Conservation (phyloP, 2,113 vertebrate genomes). For the Halcyon malimbica region DNA sequence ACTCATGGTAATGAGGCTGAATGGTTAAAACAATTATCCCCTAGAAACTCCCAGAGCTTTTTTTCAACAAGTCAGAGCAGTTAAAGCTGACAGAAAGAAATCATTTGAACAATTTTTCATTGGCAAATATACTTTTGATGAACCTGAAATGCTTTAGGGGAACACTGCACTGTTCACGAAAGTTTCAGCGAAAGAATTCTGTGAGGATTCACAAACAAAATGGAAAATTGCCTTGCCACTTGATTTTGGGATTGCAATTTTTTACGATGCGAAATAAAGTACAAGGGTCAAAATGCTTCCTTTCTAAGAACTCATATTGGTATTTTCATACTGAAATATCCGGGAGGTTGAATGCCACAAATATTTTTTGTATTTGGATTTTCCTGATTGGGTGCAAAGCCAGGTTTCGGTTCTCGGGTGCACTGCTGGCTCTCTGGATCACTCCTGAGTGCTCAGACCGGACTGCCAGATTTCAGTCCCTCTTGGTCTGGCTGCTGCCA, state of each 20-base stretch:
- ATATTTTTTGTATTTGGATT: no score
- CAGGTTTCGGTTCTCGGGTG: not conserved
- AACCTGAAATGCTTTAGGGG: not conserved
- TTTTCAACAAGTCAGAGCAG: not conserved
- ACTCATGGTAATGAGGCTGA: not conserved
- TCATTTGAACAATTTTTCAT: not conserved
- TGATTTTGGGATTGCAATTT: not conserved
- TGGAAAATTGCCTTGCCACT: not conserved
- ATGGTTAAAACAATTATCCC: not conserved
- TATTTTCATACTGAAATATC: not conserved
- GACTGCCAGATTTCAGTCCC: not conserved
- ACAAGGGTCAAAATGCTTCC: not conserved
- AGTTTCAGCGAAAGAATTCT: not conserved
- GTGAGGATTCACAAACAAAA: not conserved
- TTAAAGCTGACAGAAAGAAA: not conserved
- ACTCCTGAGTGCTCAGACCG: not conserved
- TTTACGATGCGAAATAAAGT: accelerated
- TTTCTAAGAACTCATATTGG: not conserved
- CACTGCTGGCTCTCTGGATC: not conserved
- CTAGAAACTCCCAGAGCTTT: not conserved
- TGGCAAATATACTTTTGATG: not conserved
- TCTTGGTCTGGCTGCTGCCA: not conserved
- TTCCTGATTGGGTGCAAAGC: not conserved
- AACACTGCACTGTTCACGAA: not conserved
- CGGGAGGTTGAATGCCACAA: accelerated